Evolutionary conservation across 2,113 vertebrate genomes (phyloP).

Genomic region (Fulmarus glacialis): DNA sequence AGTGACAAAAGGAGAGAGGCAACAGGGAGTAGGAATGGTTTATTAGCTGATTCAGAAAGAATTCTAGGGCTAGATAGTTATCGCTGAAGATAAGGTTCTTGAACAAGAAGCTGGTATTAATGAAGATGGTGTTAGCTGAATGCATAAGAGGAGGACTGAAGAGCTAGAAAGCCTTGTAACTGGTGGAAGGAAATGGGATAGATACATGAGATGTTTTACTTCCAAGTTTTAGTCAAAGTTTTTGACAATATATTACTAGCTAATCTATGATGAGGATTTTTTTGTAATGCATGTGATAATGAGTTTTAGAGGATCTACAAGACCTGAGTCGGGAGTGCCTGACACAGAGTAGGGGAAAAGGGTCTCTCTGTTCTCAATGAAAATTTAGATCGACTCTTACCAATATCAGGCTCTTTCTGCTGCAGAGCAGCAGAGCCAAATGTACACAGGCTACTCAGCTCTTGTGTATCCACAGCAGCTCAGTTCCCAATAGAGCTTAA

Average conservation of each 20-base stretch:
- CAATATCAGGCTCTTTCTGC: not conserved
- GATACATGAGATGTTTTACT: not conserved
- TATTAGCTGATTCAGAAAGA: not conserved
- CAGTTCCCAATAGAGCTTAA: accelerated
- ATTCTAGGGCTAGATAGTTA: not conserved
- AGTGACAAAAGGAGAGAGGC: not conserved
- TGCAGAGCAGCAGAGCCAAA: not conserved
- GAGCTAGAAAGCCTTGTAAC: not conserved
- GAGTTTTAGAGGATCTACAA: not conserved
- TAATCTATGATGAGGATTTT: not conserved
- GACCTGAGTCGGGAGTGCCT: not conserved
- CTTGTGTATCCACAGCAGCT: not conserved
- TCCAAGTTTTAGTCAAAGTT: not conserved
- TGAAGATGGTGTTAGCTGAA: not conserved
- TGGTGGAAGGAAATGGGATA: not conserved
- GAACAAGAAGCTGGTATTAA: not conserved
- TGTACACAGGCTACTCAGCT: not conserved
- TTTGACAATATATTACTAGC: not conserved
- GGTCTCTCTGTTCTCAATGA: not conserved
- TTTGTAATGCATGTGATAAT: accelerated
- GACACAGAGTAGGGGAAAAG: not conserved
- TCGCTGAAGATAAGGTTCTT: not conserved
- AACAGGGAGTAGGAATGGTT: not conserved
- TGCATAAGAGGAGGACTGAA: not conserved
- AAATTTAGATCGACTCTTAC: not conserved